Evolutionary conservation across 2,113 vertebrate species (phyloP).

Genomic region (Onychorhynchus coronatus): DNA sequence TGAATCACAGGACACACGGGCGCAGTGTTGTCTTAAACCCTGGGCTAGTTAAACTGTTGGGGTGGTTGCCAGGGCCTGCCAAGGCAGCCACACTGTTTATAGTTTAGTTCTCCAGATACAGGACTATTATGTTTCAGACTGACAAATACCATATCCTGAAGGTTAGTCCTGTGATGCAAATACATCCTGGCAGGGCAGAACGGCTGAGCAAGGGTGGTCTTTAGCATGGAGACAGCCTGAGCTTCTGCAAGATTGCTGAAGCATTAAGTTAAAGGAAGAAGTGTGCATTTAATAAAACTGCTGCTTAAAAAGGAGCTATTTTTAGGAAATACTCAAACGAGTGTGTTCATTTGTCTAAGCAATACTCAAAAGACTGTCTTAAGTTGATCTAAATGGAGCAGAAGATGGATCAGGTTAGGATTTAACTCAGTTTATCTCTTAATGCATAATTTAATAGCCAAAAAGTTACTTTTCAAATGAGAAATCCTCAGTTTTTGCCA

Average conservation of each 20-base stretch:
- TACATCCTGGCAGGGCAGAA: background rate
- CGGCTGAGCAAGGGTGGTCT: constrained; percentile 1
- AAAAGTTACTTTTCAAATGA: background rate
- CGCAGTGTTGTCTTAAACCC: background rate
- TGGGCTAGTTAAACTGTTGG: background rate
- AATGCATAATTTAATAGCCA: background rate
- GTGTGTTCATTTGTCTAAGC: background rate
- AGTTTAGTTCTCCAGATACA: background rate
- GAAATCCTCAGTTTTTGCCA: background rate
- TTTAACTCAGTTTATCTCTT: constrained; percentile 5
- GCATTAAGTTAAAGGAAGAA: background rate
- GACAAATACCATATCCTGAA: constrained; percentile 35
- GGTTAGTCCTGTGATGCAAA: constrained; percentile 12
- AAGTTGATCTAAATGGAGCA: constrained; percentile 15
- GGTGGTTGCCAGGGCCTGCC: background rate
- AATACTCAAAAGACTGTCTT: constrained; percentile 10
- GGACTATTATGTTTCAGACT: background rate
- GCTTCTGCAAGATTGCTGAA: background rate
- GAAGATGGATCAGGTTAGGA: background rate
- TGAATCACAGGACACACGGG: background rate
- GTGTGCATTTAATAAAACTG: background rate
- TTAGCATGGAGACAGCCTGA: background rate
- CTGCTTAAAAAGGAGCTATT: constrained; percentile 6
- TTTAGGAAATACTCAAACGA: constrained; percentile 16
- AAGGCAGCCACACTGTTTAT: constrained; percentile 2